Evolutionary conservation across 2,888 invertebrate genomes (phyloP), one percentile per base, ranked within the genome.

Genomic region (Aporophyla nigra): DNA sequence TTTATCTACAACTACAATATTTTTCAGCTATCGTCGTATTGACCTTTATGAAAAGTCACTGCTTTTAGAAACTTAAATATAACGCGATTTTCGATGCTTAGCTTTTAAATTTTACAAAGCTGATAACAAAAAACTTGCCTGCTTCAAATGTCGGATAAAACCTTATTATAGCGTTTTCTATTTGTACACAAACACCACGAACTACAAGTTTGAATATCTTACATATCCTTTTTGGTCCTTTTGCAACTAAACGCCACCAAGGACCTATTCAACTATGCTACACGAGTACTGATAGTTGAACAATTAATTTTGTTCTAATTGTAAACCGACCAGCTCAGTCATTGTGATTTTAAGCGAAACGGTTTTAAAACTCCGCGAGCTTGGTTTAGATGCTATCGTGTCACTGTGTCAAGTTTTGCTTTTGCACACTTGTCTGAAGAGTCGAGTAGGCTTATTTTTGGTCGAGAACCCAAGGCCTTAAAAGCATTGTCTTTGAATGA

Each of bases 391-490:
- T 40, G 66, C n/a, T 33, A 40, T 70, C 33, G 80, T 74, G 70
- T 82, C 62, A 74, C 70, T 67, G 70, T 80, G 80, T 84, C 80
- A 84, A 82, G 81, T 65, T 79, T 62, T 27, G 56, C 70, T 70
- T 76, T 66, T 54, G 6, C 65, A 14, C 49, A 56, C 53, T 83
- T 51, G 27, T 46, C 21, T 19, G 12, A 53, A n/a, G 53, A 49
- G 61, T 54, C 14, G 21, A 83, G 63, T 33, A 53, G 53, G 73
- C 14, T 80, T 82, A 74, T 82, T 80, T 80, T 80, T 70, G 69
- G 74, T 54, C 24, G 70, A 84, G 49, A 24, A 77, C 33, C 21
- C 40, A 40, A 62, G 46, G 27, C 40, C 53, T 9, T 40, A 46
- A 7, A 59, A n/a, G 56, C 27, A 40, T 79, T 69, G 67, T 79